phyloP scores from a whole-genome alignment of 1,140 invertebrate species.

The Leptinotarsa texana region DNA sequence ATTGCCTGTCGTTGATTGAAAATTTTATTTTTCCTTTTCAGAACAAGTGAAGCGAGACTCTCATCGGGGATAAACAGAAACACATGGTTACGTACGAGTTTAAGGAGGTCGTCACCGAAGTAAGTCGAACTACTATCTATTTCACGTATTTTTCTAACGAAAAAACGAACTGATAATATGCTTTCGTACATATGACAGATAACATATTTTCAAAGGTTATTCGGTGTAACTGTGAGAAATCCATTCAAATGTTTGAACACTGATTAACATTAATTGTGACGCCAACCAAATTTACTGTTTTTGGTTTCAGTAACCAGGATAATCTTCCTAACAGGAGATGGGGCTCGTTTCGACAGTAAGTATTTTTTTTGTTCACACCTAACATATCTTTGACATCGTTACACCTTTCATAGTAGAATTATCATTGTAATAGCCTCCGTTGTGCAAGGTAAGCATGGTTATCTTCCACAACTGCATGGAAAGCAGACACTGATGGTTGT shows the following conservation, averaged over 20 bases:
- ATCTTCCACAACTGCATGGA: too few species aligned
- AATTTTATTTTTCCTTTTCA: slow-evolving; percentile 38
- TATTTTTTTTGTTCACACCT: slow-evolving; percentile 21
- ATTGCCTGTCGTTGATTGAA: background rate
- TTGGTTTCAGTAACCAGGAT: slow-evolving; percentile 64
- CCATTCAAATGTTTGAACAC: too few species aligned
- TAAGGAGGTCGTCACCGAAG: slow-evolving; percentile 74
- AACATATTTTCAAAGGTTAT: too few species aligned
- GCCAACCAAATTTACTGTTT: background rate
- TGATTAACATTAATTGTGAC: background rate
- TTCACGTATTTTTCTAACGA: too few species aligned
- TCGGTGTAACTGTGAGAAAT: too few species aligned
- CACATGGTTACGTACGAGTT: slow-evolving; percentile 76
- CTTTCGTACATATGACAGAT: too few species aligned
- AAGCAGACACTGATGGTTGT: too few species aligned
- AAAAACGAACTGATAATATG: too few species aligned
- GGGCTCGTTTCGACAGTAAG: slow-evolving; percentile 81
- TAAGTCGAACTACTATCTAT: slow-evolving; percentile 52
- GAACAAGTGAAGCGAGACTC: slow-evolving; percentile 38
- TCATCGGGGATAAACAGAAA: slow-evolving; percentile 64
- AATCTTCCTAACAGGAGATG: slow-evolving; percentile 71
- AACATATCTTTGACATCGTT: too few species aligned
- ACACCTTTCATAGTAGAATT: too few species aligned
- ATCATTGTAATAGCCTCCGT: too few species aligned
- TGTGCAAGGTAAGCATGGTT: too few species aligned